Conservation (phyloP, 2,888 invertebrate species). For the Lamproptera curius region DNA sequence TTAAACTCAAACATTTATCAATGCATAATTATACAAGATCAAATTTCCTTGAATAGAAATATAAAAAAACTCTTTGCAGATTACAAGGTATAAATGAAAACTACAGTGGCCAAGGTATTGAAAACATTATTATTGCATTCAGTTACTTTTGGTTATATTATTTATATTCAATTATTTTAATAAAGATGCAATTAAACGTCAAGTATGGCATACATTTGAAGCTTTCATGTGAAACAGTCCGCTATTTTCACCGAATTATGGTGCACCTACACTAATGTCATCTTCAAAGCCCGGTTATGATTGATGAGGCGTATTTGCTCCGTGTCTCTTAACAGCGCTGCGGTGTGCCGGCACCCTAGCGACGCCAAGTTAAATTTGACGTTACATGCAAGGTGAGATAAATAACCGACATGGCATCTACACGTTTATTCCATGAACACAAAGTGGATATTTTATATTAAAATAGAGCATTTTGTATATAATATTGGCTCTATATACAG, state of each 20-base stretch:
- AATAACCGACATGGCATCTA: conserved; percentile 4
- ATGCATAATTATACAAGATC: too few species aligned
- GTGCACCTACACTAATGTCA: conserved; percentile 28
- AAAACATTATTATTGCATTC: not conserved
- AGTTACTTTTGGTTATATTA: too few species aligned
- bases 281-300: conserved; percentile 27
- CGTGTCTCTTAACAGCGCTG: conserved; percentile 5
- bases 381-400: conserved; percentile 14
- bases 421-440: not conserved
- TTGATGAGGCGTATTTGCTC: conserved; percentile 26
- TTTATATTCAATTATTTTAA: too few species aligned
- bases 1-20: too few species aligned
- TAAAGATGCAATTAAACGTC: too few species aligned
- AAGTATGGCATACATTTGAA: not conserved
- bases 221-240: too few species aligned
- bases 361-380: conserved; percentile 11
- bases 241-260: not conserved
- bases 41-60: too few species aligned
- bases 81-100: too few species aligned
- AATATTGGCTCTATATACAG: too few species aligned
- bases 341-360: conserved; percentile 1
- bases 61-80: too few species aligned
- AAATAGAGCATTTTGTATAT: too few species aligned
- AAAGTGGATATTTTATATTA: too few species aligned
- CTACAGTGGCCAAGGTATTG: not conserved